Percentiles rank a stretch among this genome's conserved stretches.
Evolutionary conservation across 2,797 vertebrate genomes (phyloP).

Genomic region (Lithobates sylvaticus): DNA sequence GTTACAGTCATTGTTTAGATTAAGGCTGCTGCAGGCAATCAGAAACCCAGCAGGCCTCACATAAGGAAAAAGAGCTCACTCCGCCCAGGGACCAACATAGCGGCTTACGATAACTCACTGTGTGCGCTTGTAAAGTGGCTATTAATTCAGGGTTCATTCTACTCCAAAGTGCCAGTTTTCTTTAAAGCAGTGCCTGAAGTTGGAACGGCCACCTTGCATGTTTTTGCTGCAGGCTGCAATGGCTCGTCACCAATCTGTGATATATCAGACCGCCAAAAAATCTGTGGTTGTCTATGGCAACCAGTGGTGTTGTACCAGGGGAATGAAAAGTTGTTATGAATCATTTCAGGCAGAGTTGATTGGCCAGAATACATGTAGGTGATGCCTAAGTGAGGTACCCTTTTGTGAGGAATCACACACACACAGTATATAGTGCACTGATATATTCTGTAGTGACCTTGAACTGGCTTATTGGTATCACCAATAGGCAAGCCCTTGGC

Average conservation of each 20-base stretch:
- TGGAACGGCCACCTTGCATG: not conserved
- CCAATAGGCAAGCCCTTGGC: no score
- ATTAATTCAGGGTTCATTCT: constrained; percentile 34
- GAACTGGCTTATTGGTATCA: no score
- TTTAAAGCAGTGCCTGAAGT: not conserved
- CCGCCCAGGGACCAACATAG: constrained; percentile 33
- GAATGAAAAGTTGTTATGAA: no score
- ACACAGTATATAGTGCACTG: no score
- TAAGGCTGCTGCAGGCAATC: constrained; percentile 50
- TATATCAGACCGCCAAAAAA: no score
- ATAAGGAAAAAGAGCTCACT: constrained; percentile 6
- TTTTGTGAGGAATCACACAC: no score
- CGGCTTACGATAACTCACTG: constrained; percentile 19
- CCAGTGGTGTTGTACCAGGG: no score
- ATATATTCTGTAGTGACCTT: no score
- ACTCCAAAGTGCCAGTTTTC: constrained; percentile 7
- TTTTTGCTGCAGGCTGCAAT: not conserved
- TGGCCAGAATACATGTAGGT: no score
- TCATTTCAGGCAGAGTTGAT: no score
- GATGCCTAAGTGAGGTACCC: no score
- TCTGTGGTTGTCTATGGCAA: no score
- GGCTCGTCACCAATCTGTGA: not conserved
- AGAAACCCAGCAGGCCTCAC: constrained; percentile 47
- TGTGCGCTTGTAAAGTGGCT: constrained; percentile 18
- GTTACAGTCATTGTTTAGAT: constrained; percentile 44